Evolutionary conservation across 2,888 invertebrate species (phyloP).

Genomic region (Tryphoninae sp.): DNA sequence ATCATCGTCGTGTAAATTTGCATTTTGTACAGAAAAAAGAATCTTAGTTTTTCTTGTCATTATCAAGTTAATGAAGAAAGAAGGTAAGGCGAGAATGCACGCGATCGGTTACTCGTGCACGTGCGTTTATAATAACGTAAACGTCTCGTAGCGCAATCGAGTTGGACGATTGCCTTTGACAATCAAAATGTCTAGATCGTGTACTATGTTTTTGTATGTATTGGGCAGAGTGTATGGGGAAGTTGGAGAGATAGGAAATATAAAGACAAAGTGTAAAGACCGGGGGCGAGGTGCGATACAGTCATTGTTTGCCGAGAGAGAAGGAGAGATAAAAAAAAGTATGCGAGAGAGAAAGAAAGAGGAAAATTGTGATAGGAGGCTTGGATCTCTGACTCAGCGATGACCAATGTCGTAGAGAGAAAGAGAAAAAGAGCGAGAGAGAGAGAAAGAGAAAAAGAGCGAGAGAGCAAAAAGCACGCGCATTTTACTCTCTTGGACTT

Average conservation of each 20-base stretch:
- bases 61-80: background rate
- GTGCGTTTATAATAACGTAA: background rate
- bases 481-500: slow-evolving; percentile 59
- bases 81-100: background rate
- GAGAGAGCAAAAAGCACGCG: slow-evolving; percentile 18
- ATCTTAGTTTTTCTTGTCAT: background rate
- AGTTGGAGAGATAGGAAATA: background rate
- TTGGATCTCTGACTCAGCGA: slow-evolving; percentile 38
- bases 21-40: background rate
- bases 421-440: background rate
- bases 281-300: slow-evolving; percentile 25
- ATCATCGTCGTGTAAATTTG: background rate
- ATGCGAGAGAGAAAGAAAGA: slow-evolving; percentile 1
- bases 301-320: slow-evolving; percentile 39
- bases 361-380: slow-evolving; percentile 17
- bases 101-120: background rate
- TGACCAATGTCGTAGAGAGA: slow-evolving; percentile 9
- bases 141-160: background rate
- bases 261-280: slow-evolving; percentile 50
- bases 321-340: background rate
- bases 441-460: background rate
- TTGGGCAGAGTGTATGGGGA: background rate
- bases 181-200: background rate
- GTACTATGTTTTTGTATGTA: background rate
- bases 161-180: background rate